Percentiles rank a stretch among this genome's conserved stretches.
Evolutionary conservation across 2,797 vertebrate genomes (phyloP).

Genomic region (Protonibea diacanthus): DNA sequence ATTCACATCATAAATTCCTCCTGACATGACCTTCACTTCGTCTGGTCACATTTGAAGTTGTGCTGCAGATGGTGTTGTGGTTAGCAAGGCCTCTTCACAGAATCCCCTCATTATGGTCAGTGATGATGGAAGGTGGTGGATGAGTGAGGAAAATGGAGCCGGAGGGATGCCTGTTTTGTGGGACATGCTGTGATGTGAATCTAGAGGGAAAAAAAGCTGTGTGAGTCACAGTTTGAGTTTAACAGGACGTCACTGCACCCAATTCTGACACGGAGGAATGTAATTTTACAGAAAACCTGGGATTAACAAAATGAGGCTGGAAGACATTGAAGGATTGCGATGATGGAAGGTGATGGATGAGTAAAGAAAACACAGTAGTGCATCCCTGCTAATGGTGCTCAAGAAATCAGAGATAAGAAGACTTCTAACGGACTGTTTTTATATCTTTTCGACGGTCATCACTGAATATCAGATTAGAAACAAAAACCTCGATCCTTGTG

Average conservation of each 20-base stretch:
- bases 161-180: conserved; percentile 53
- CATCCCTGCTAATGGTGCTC: conserved; percentile 14
- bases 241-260: conserved; percentile 26
- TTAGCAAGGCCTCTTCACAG: conserved; percentile 17
- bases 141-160: conserved; percentile 50
- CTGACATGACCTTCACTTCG: conserved; percentile 6
- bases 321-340: background rate
- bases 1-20: conserved; percentile 23
- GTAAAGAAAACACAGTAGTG: too few species aligned
- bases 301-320: background rate
- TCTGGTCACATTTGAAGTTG: conserved; percentile 22
- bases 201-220: conserved; percentile 39
- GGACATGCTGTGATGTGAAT: conserved; percentile 49
- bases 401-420: background rate
- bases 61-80: conserved; percentile 25
- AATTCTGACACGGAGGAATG: conserved; percentile 28
- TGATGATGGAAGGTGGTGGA: conserved; percentile 44
- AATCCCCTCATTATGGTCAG: conserved; percentile 60
- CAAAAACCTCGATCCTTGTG: background rate
- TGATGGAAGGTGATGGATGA: background rate
- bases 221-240: conserved; percentile 38
- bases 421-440: background rate
- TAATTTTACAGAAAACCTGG: conserved; percentile 11
- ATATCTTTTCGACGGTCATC: background rate
- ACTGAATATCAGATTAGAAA: background rate